Conservation (phyloP, 2,797 vertebrate genomes). For the Oreortyx pictus region DNA sequence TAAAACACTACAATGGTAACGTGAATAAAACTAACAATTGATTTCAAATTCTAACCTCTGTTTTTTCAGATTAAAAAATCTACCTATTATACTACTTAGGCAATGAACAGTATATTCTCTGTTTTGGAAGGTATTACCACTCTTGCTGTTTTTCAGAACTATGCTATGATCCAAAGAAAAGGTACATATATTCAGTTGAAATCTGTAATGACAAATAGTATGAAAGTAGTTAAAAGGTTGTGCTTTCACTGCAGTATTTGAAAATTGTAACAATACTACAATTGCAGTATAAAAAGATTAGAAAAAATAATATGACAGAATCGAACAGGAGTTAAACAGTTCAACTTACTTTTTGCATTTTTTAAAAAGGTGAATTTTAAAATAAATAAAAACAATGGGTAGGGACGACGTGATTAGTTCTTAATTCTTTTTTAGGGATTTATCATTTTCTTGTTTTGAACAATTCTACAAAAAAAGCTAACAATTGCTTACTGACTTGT, state of each 20-base stretch:
- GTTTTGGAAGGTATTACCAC: background rate
- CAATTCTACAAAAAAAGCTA: background rate
- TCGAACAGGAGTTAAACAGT: background rate
- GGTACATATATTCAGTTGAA: background rate
- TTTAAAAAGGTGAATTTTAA: background rate
- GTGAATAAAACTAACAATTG: background rate
- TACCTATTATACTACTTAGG: background rate
- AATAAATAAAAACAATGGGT: background rate
- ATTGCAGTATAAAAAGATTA: background rate
- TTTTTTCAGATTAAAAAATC: background rate
- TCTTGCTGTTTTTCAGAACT: background rate
- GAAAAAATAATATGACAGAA: background rate
- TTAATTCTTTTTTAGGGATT: background rate
- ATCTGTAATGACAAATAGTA: background rate
- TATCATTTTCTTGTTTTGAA: background rate
- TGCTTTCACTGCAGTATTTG: background rate
- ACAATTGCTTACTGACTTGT: background rate
- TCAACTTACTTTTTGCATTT: background rate
- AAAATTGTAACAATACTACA: background rate
- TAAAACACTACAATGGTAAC: background rate
- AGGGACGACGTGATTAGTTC: background rate
- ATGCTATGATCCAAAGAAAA: background rate
- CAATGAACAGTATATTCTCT: background rate
- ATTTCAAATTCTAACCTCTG: background rate
- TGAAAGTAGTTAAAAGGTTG: background rate